Percentiles rank a stretch among this genome's conserved stretches.
Conservation (phyloP, 2,888 invertebrate species). For the Morpho helenor region DNA sequence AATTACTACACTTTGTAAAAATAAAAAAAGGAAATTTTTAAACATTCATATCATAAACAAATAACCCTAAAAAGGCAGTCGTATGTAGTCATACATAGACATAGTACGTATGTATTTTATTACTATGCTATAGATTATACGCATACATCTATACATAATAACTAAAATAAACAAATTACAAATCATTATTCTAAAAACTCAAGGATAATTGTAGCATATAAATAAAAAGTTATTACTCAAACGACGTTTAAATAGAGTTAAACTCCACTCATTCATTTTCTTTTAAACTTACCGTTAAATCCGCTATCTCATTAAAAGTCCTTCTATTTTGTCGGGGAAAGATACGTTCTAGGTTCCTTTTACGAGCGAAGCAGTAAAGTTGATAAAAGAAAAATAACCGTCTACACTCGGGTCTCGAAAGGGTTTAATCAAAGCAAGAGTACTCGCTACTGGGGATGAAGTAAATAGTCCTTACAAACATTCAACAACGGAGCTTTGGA, state of each 20-base stretch:
- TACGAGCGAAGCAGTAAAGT: conserved; percentile 45
- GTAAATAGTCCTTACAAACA: conserved; percentile 53
- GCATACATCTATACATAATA: too few relatives aligned
- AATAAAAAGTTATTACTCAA: neutral
- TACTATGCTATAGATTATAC: too few relatives aligned
- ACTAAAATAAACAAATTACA: too few relatives aligned
- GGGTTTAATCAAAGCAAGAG: conserved; percentile 65
- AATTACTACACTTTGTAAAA: too few relatives aligned
- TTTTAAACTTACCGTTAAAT: conserved; percentile 3
- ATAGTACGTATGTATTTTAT: too few relatives aligned
- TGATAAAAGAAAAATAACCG: conserved; percentile 57
- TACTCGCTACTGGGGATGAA: conserved; percentile 49
- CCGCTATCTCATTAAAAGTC: conserved; percentile 12
- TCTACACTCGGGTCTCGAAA: conserved; percentile 47
- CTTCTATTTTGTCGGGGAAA: conserved; percentile 12
- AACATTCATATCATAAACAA: too few relatives aligned
- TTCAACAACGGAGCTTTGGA: conserved; percentile 26
- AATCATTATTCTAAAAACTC: too few relatives aligned
- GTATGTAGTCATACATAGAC: too few relatives aligned
- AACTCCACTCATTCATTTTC: neutral
- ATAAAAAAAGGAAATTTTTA: too few relatives aligned
- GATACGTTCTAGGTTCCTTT: conserved; percentile 30
- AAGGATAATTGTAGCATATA: too few relatives aligned
- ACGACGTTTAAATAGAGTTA: neutral
- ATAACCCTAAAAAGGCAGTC: too few relatives aligned